Conservation (phyloP, 2,113 vertebrate genomes). For the Heterocephalus glaber region DNA sequence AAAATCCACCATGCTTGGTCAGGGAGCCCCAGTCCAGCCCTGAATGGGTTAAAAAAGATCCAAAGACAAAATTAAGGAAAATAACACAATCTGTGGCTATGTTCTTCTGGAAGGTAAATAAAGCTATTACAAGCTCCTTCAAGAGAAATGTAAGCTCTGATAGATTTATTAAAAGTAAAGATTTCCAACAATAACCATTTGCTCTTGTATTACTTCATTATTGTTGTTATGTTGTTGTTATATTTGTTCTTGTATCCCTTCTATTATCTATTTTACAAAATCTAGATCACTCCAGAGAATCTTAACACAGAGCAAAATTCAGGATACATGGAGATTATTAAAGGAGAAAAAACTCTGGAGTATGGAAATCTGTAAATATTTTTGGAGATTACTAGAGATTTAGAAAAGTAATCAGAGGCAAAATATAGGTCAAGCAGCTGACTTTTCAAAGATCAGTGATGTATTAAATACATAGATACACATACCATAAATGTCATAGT, state of each 20-base stretch:
- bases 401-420: slow-evolving; percentile 84
- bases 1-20: neutral
- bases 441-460: slow-evolving; percentile 71
- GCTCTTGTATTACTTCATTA: slow-evolving; percentile 56
- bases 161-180: slow-evolving; percentile 70
- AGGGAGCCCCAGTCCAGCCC: neutral
- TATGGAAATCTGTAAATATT: slow-evolving; percentile 84
- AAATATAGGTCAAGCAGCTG: slow-evolving; percentile 78
- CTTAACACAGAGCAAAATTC: slow-evolving; percentile 82
- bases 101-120: slow-evolving; percentile 56
- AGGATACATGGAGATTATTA: slow-evolving; percentile 84
- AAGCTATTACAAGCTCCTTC: slow-evolving; percentile 60
- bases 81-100: slow-evolving; percentile 26
- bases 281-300: slow-evolving; percentile 81
- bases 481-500: slow-evolving; percentile 66
- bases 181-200: slow-evolving; percentile 73
- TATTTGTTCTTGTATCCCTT: slow-evolving; percentile 71
- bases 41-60: slow-evolving; percentile 5
- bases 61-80: neutral
- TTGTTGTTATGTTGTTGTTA: neutral
- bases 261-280: slow-evolving; percentile 69
- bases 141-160: neutral
- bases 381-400: slow-evolving; percentile 85
- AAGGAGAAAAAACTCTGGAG: slow-evolving; percentile 79
- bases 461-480: slow-evolving; percentile 65